Percentiles rank a stretch among this genome's conserved stretches.
Conservation (phyloP, 2,888 invertebrate genomes). For the Drosophila fulvimacula region DNA sequence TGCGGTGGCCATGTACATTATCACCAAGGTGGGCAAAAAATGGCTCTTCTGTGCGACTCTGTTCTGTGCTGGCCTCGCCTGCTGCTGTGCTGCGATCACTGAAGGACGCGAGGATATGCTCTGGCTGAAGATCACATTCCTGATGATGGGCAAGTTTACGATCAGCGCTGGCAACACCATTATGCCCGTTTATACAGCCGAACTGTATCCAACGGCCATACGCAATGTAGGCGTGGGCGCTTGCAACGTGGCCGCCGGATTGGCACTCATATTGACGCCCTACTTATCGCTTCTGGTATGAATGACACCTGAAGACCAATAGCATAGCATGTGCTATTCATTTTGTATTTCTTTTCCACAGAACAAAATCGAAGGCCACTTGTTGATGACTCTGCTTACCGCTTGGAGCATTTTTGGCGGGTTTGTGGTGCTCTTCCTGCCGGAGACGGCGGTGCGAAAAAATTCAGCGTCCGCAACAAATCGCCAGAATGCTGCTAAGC, state of each 20-base stretch:
- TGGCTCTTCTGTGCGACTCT: slow-evolving; percentile 90
- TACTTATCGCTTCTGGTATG: slow-evolving; percentile 91
- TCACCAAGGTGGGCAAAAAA: slow-evolving; percentile 90
- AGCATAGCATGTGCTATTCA: too few relatives aligned
- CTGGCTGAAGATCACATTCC: slow-evolving; percentile 90
- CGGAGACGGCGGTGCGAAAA: slow-evolving; percentile 87
- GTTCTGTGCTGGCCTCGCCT: slow-evolving; percentile 89
- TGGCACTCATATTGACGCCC: slow-evolving; percentile 90
- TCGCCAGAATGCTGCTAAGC: slow-evolving; percentile 62
- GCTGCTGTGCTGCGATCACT: slow-evolving; percentile 87
- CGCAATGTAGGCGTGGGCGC: slow-evolving; percentile 90
- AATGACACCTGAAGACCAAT: slow-evolving; percentile 19
- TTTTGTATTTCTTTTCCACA: slow-evolving; percentile 74
- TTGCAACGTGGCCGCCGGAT: slow-evolving; percentile 90
- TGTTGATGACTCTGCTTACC: slow-evolving; percentile 90
- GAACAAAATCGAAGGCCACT: slow-evolving; percentile 88
- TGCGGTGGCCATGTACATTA: slow-evolving; percentile 90
- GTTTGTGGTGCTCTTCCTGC: slow-evolving; percentile 89
- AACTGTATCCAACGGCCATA: slow-evolving; percentile 89
- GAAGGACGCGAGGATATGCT: slow-evolving; percentile 86
- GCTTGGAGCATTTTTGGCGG: slow-evolving; percentile 90
- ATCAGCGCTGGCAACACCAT: slow-evolving; percentile 92
- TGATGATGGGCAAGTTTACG: slow-evolving; percentile 92
- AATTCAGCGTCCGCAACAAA: slow-evolving; percentile 32
- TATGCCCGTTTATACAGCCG: slow-evolving; percentile 91